Percentiles rank a stretch among this genome's conserved stretches.
These are phyloP conservation scores for Aythya baeri DNA, from an alignment of 2,113 vertebrate species.

Conservation along the genomic window DNA sequence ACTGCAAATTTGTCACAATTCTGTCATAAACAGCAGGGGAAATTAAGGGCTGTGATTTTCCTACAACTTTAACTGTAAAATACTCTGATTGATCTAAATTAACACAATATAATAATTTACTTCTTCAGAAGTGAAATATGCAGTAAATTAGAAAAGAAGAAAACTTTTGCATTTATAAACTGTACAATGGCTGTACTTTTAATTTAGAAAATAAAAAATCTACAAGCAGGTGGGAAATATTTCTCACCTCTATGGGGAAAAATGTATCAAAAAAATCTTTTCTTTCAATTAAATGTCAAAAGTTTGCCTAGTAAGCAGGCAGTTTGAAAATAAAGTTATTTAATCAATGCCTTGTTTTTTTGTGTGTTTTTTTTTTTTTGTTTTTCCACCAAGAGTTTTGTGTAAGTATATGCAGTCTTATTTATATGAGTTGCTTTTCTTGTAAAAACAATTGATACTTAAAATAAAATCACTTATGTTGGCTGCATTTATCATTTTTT, in stretches of 20 bases:
- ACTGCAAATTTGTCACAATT: neutral
- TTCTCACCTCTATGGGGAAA: neutral
- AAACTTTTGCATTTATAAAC: neutral
- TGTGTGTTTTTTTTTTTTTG: neutral
- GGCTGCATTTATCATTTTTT: neutral
- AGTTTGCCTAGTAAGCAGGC: neutral
- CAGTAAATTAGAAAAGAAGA: neutral
- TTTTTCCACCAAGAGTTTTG: neutral
- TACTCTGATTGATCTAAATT: neutral
- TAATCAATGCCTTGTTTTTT: neutral
- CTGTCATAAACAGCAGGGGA: neutral
- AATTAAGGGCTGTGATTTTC: neutral
- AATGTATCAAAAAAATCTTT: neutral
- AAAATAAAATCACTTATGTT: neutral
- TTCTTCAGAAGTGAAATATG: neutral
- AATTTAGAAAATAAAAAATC: neutral
- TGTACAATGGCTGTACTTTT: neutral
- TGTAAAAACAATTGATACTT: neutral
- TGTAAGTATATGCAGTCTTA: neutral
- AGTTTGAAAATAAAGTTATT: neutral
- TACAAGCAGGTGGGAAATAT: neutral
- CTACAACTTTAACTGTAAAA: neutral
- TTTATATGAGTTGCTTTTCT: neutral
- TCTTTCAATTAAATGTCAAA: neutral
- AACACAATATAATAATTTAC: neutral